Evolutionary conservation across 2,113 vertebrate species (phyloP), one percentile per base, ranked within the genome.

Genomic region (Ciconia stormi): DNA sequence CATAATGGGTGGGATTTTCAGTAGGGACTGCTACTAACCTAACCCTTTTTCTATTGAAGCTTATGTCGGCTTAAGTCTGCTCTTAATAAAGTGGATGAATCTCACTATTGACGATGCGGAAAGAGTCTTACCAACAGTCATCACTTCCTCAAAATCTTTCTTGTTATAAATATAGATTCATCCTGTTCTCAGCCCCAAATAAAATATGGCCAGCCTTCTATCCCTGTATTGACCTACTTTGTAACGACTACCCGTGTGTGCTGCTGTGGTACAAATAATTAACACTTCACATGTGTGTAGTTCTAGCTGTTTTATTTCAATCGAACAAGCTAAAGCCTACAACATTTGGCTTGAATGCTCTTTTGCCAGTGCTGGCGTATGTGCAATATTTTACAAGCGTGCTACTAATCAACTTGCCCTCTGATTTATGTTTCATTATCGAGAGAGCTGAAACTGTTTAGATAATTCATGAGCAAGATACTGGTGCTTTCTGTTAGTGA

Each of bases 401-500:
- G 47, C n/a, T 66, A 53, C 93, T 86, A 82, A 91, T 91, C 93
- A 95, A 8, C 82, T 95, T 90, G 46, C 26, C 36, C 34, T 77
- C 73, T 91, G 81, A 95, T 87, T 94, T 93, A 80, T 66, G 42
- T 81, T 86, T 81, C 30, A 25, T 89, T 95, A 77, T 87, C 0
- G 0, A 77, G 70, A 81, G 72, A 70, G n/a, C 78, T 90, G 58
- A 90, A 96, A 93, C 49, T 66, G 50, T 91, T 95, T 47, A 66
- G 89, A 86, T 93, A 96, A 91, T 58, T 95, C 84, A 91, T 3
- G 2, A 74, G 58, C 3, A 10, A 93, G 73, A 85, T 76, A 71
- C 86, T 91, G 77, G 67, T 90, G 81, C 84, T 91, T 97, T 94
- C 74, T 95, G 91, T 86, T 94, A 72, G 56, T n/a, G 49, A 91